Evolutionary conservation across 2,113 vertebrate species (phyloP).

Genomic region (Arothron firmamentum): DNA sequence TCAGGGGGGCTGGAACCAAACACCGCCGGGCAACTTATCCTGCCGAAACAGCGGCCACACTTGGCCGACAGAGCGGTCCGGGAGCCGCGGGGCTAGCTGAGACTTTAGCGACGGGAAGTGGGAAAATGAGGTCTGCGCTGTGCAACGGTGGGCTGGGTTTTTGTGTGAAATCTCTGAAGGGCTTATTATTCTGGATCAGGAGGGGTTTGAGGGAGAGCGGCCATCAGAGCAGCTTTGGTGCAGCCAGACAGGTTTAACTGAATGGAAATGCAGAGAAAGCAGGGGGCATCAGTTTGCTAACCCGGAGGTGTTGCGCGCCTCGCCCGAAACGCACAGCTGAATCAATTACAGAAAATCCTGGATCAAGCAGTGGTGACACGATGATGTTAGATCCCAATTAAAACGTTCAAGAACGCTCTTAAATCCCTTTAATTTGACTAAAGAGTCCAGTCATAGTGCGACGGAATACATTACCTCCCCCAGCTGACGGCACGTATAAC

Average conservation of each 20-base stretch:
- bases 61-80: conserved; percentile 64
- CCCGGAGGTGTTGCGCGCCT: no score
- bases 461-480: conserved; percentile 53
- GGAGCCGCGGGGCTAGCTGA: conserved; percentile 50
- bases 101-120: conserved; percentile 49
- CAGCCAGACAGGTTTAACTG: conserved; percentile 48
- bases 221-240: conserved; percentile 63
- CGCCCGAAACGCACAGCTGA: background rate
- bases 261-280: no score
- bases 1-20: conserved; percentile 59
- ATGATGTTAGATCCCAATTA: conserved; percentile 23
- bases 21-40: conserved; percentile 68
- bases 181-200: conserved; percentile 65
- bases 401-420: conserved; percentile 34
- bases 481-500: conserved; percentile 49
- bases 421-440: conserved; percentile 47
- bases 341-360: conserved; percentile 3
- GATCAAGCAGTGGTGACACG: conserved; percentile 16
- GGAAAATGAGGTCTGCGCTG: conserved; percentile 56
- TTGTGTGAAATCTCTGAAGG: conserved; percentile 69
- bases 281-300: no score
- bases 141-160: conserved; percentile 54
- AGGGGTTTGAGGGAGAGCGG: conserved; percentile 59
- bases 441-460: conserved; percentile 45
- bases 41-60: conserved; percentile 66